A percentile compares a stretch with the other conserved stretches of the same genome.
Evolutionary conservation across 2,797 vertebrate species (phyloP).

Genomic region (Argyrosomus regius): DNA sequence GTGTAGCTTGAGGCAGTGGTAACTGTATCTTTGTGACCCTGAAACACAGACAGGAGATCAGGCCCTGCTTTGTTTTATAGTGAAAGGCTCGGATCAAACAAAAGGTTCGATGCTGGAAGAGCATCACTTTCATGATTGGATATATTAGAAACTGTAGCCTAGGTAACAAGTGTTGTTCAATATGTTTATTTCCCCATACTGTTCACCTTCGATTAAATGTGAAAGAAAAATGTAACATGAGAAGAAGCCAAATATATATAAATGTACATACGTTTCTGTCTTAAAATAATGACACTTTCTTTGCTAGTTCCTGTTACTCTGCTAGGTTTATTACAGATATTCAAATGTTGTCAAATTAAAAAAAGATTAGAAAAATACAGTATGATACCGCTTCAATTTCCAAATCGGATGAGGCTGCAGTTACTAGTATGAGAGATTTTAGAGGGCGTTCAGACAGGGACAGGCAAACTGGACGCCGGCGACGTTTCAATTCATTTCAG

Average conservation of each 20-base stretch:
- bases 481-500: too few relatives aligned
- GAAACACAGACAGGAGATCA: conserved; percentile 20
- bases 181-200: neutral
- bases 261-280: too few relatives aligned
- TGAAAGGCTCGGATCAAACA: conserved; percentile 46
- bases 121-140: conserved; percentile 5
- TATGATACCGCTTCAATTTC: too few relatives aligned
- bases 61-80: conserved; percentile 31
- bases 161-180: neutral
- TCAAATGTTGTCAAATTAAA: too few relatives aligned
- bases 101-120: conserved; percentile 34
- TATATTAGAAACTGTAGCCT: neutral
- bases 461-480: too few relatives aligned
- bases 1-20: conserved; percentile 46
- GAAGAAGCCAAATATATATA: neutral
- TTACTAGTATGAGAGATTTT: neutral
- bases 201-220: neutral
- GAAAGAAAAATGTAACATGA: neutral
- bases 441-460: too few relatives aligned
- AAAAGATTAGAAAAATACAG: neutral
- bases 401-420: too few relatives aligned
- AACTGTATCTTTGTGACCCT: conserved; percentile 68
- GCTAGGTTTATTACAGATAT: too few relatives aligned
- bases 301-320: neutral
- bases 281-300: neutral